Conservation (phyloP, 2,113 vertebrate genomes). For the Caloenas nicobarica region DNA sequence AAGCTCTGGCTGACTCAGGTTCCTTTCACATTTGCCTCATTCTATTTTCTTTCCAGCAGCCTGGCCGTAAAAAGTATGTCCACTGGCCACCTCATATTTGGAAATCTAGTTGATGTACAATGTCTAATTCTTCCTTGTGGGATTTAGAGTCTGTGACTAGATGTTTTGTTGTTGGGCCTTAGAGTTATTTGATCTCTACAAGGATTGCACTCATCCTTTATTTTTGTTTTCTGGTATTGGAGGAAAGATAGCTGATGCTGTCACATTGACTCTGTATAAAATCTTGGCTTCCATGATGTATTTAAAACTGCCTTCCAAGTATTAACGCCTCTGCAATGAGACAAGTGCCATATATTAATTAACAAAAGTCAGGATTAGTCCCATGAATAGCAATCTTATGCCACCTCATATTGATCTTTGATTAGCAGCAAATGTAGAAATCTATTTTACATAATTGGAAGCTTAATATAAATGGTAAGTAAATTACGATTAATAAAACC, state of each 20-base stretch:
- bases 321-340: not conserved
- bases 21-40: not conserved
- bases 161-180: not conserved
- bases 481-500: not conserved
- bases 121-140: not conserved
- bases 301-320: not conserved
- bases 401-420: not conserved
- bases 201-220: not conserved
- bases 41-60: not conserved
- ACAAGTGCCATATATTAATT: not conserved
- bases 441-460: not conserved
- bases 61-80: not conserved
- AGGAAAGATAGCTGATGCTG: not conserved
- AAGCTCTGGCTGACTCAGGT: not conserved
- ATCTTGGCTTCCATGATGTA: not conserved
- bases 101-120: not conserved
- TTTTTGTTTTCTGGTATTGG: not conserved
- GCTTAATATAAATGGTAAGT: not conserved
- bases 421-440: not conserved
- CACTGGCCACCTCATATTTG: not conserved
- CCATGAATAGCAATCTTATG: not conserved
- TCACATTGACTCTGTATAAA: not conserved
- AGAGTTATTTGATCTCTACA: not conserved
- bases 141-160: not conserved
- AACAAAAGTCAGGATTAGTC: not conserved